A percentile compares a stretch with the other conserved stretches of the same genome.
phyloP scores from a whole-genome alignment of 2,888 invertebrate species.

The Sinelater perroti region DNA sequence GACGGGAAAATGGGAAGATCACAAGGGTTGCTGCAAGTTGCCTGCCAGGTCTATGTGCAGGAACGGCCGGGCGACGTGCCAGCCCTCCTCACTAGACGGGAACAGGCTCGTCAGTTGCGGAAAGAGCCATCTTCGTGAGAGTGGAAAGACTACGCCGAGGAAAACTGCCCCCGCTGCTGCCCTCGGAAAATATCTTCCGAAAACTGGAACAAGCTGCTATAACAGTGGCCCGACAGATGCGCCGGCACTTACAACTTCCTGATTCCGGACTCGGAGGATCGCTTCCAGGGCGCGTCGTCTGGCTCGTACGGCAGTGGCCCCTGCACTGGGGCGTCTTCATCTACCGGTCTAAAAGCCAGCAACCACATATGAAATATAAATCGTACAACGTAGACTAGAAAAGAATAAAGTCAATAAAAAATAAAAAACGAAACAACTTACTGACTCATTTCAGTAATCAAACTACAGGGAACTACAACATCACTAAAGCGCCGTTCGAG shows the following conservation, averaged over 20 bases:
- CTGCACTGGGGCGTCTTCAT: constrained; percentile 91
- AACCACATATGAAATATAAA: neutral
- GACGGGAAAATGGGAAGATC: constrained; percentile 31
- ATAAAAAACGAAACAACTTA: constrained; percentile 34
- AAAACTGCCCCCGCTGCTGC: constrained; percentile 75
- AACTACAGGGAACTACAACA: neutral
- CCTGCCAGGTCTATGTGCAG: constrained; percentile 42
- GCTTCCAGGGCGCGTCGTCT: constrained; percentile 96
- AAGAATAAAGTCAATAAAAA: constrained; percentile 3
- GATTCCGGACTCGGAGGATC: constrained; percentile 83
- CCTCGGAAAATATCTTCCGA: constrained; percentile 88
- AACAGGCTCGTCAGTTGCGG: constrained; percentile 58
- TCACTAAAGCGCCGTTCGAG: neutral
- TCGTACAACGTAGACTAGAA: neutral
- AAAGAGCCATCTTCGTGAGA: constrained; percentile 77
- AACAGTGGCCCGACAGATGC: neutral
- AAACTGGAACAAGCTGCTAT: constrained; percentile 73
- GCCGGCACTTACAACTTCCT: constrained; percentile 82
- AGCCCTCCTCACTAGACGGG: constrained; percentile 49
- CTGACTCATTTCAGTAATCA: constrained; percentile 17
- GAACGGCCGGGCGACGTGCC: constrained; percentile 3
- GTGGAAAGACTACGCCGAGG: constrained; percentile 83
- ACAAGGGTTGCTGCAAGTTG: constrained; percentile 47
- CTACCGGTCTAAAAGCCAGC: constrained; percentile 59
- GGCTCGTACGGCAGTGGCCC: constrained; percentile 97